A percentile compares a stretch with the other conserved stretches of the same genome.
phyloP scores from a whole-genome alignment of 2,888 invertebrate genomes.

The Dasysyrphus tricinctus region DNA sequence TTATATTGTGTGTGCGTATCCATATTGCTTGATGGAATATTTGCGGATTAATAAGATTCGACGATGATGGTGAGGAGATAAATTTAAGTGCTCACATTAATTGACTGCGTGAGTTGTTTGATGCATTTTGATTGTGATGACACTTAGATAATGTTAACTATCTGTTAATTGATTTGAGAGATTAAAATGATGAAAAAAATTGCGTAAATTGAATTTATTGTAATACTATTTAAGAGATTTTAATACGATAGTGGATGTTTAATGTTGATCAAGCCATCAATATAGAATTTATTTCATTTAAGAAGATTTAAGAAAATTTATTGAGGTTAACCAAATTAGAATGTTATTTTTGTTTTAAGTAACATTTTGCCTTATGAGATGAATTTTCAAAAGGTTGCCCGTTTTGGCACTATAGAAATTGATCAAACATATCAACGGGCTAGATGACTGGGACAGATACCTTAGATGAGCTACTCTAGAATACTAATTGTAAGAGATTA shows the following conservation, averaged over 20 bases:
- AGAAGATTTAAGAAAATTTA: neutral
- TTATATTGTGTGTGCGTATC: neutral
- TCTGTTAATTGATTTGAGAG: constrained; percentile 62
- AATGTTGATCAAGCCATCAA: constrained; percentile 12
- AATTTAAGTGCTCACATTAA: constrained; percentile 63
- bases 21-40: neutral
- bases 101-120: constrained; percentile 51
- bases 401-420: too few relatives aligned
- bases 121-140: constrained; percentile 49
- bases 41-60: constrained; percentile 16
- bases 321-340: neutral
- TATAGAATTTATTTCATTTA: neutral
- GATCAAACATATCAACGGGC: too few relatives aligned
- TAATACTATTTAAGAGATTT: neutral
- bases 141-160: constrained; percentile 63
- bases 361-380: neutral
- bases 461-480: too few relatives aligned
- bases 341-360: neutral
- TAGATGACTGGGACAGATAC: too few relatives aligned
- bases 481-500: too few relatives aligned
- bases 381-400: neutral
- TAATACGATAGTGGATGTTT: neutral
- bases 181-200: constrained; percentile 11
- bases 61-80: constrained; percentile 60
- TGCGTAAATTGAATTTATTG: constrained; percentile 16